phyloP scores from a whole-genome alignment of 2,113 vertebrate species.

The Amblyornis subalaris region DNA sequence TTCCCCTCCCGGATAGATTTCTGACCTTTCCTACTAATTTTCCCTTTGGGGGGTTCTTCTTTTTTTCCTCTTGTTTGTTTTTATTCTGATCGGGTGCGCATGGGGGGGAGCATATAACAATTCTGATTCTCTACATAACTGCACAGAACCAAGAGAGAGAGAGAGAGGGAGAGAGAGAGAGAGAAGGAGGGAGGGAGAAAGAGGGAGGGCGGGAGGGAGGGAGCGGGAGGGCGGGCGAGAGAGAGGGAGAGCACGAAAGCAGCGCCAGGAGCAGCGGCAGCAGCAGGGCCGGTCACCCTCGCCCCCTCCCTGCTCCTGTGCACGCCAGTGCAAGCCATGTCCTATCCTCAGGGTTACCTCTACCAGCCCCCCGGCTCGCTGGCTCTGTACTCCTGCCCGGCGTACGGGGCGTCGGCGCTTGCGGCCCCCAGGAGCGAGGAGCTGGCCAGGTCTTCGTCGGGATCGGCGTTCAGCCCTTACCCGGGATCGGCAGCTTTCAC shows the following conservation, averaged over 20 bases:
- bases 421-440: conserved; percentile 93
- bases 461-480: conserved; percentile 96
- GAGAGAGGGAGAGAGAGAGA: too few species aligned
- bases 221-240: conserved; percentile 17
- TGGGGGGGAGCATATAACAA: conserved; percentile 30
- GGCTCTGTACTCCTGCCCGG: conserved; percentile 95
- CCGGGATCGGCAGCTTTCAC: conserved; percentile 96
- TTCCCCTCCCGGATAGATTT: neutral
- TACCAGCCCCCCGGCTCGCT: conserved; percentile 97
- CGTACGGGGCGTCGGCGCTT: conserved; percentile 91
- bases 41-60: neutral
- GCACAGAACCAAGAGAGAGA: conserved; percentile 28
- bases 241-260: conserved; percentile 34
- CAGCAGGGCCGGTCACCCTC: conserved; percentile 54
- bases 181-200: too few species aligned
- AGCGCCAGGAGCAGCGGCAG: conserved; percentile 49
- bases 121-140: conserved; percentile 41
- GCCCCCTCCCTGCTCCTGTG: conserved; percentile 53
- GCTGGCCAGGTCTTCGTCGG: conserved; percentile 90
- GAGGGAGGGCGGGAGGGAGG: too few species aligned
- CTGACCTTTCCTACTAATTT: neutral
- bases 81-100: neutral
- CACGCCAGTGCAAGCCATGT: conserved; percentile 83
- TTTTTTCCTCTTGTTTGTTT: neutral
- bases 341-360: conserved; percentile 99